Conservation (phyloP, 1,140 invertebrate genomes). For the Coptotermes formosanus region DNA sequence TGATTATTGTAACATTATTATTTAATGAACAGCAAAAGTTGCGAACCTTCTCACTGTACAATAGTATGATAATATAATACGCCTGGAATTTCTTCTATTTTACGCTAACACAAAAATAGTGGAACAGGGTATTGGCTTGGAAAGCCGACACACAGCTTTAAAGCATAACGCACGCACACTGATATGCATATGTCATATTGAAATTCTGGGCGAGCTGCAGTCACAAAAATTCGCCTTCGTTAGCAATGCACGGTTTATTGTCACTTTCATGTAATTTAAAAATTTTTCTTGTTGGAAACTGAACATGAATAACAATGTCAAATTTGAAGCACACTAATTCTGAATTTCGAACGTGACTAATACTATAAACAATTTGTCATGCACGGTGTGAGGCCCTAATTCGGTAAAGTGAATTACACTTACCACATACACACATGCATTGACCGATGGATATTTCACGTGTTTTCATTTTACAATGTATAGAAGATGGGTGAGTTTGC, state of each 20-base stretch:
- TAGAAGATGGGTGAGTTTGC: too few species aligned
- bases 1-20: too few species aligned
- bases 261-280: constrained; percentile 1
- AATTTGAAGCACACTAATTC: background rate
- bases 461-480: background rate
- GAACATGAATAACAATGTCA: constrained; percentile 16
- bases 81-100: background rate
- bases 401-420: background rate
- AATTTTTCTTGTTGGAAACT: background rate
- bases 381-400: background rate
- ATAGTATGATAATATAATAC: background rate
- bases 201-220: background rate
- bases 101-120: background rate
- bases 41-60: too few species aligned
- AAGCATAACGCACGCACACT: background rate
- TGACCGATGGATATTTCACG: background rate
- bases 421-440: background rate
- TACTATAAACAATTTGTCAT: background rate
- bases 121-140: background rate
- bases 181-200: background rate
- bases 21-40: too few species aligned
- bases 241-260: background rate
- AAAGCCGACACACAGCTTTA: background rate
- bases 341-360: background rate
- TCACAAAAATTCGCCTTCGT: background rate